A percentile compares a stretch with the other conserved stretches of the same genome.
Evolutionary conservation across 2,797 vertebrate species (phyloP).

Genomic region (Scyliorhinus canicula): DNA sequence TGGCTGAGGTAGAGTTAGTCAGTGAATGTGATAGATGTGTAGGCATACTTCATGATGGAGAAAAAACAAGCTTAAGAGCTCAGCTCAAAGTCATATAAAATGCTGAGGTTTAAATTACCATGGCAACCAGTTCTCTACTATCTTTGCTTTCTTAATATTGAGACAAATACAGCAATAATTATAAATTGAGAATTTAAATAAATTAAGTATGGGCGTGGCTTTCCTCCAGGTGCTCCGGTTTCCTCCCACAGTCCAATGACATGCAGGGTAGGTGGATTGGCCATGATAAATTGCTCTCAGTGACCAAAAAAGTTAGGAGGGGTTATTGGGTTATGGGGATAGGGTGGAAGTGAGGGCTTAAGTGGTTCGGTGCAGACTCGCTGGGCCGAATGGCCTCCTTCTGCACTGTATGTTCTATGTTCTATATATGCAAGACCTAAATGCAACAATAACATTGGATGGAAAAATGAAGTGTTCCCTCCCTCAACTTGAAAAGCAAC

Average conservation of each 20-base stretch:
- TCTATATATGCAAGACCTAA: not conserved
- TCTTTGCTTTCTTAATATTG: not conserved
- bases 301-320: too few relatives aligned
- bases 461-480: not conserved
- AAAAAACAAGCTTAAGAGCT: not conserved
- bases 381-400: too few relatives aligned
- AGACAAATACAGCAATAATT: not conserved
- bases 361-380: too few relatives aligned
- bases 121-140: not conserved
- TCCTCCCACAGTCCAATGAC: too few relatives aligned
- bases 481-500: not conserved
- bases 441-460: not conserved
- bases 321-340: too few relatives aligned
- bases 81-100: not conserved
- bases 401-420: too few relatives aligned
- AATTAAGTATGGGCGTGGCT: not conserved
- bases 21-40: not conserved
- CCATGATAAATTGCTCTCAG: too few relatives aligned
- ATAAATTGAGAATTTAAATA: not conserved
- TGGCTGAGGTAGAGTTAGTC: not conserved
- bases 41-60: not conserved
- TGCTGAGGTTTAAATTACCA: not conserved
- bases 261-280: too few relatives aligned
- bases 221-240: too few relatives aligned
- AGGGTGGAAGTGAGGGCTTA: too few relatives aligned